Base-by-base conservation (phyloP, 2,797 vertebrate genomes). In the Eleutherodactylus coqui region DNA sequence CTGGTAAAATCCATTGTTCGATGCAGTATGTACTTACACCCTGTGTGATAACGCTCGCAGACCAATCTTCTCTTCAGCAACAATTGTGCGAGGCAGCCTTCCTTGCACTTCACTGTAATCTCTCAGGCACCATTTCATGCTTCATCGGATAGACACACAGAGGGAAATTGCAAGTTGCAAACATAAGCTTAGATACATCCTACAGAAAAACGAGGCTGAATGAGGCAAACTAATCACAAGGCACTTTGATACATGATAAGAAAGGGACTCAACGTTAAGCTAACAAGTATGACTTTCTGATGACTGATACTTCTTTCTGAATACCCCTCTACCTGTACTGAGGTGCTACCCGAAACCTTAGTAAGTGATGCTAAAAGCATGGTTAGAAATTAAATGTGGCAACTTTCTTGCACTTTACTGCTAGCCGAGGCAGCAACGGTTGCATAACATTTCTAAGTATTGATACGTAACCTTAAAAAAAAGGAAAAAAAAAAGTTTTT, bases 351-450 rank as follows among this genome's bases (percentile, higher is more conserved):
- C 8, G 3, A 19, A 45, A 55, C 80, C 80, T 87, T 62, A 58
- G 47, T 77, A 79, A 49, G 83, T 83, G 51, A 87, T 75, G 82
- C 79, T 83, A 36, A 83, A 83, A 83, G 85, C 81, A 84, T 79
- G 69, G 82, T 64, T 84, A 75, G 1, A 62, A 79, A 94, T 94
- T 69, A 72, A 93, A 95, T 93, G 94, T 94, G 93, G 92, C 93
- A 90, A 89, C 82, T 88, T 91, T 86, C 90, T 93, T 92, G 94
- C 95, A 95, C 94, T 95, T 95, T 95, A 95, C 90, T 89, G 90
- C 93, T 93, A 91, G 91, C 92, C 89, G 90, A 90, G 93, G 92
- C 90, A 91, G 92, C 90, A 89, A 87, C 58, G 80, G 89, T 90
- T 88, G 87, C 53, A 5, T 81, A 89, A 90, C 88, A 88, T 90